Percentiles rank a stretch among this genome's conserved stretches.
These are phyloP conservation scores for Piaya cayana DNA, from an alignment of 2,113 vertebrate species.

Conservation along the genomic window DNA sequence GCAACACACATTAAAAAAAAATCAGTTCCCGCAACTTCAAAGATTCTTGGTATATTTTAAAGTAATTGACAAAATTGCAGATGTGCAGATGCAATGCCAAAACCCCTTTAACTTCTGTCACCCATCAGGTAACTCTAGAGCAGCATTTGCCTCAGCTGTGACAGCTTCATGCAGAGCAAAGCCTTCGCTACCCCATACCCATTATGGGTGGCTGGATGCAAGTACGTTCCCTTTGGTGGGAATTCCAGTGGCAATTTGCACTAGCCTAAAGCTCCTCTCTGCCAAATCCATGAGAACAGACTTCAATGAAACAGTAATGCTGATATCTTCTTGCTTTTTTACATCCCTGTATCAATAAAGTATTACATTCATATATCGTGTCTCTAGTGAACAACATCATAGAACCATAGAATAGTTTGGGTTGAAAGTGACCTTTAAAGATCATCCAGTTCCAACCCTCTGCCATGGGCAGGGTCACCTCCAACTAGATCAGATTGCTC, in stretches of 20 bases:
- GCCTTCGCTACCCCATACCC: accelerated
- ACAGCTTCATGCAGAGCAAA: accelerated
- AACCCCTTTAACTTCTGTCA: not conserved
- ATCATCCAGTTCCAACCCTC: no score
- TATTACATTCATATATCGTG: not conserved
- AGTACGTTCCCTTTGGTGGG: not conserved
- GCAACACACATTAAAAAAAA: not conserved
- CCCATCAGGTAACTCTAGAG: not conserved
- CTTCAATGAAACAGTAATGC: not conserved
- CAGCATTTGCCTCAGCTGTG: accelerated
- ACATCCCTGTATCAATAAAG: not conserved
- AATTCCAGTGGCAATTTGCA: not conserved
- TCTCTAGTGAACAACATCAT: not conserved
- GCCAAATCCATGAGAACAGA: not conserved
- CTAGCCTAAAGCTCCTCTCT: not conserved
- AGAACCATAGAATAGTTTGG: no score
- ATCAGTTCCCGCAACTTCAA: not conserved
- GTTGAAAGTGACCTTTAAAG: no score
- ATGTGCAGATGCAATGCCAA: accelerated
- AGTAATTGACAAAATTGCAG: accelerated
- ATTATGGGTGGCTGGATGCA: not conserved
- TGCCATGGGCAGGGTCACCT: no score
- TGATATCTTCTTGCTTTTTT: not conserved
- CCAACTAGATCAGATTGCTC: no score
- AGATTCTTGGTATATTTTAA: not conserved